Conservation (phyloP, 2,113 vertebrate species). For the Ptilonorhynchus violaceus region DNA sequence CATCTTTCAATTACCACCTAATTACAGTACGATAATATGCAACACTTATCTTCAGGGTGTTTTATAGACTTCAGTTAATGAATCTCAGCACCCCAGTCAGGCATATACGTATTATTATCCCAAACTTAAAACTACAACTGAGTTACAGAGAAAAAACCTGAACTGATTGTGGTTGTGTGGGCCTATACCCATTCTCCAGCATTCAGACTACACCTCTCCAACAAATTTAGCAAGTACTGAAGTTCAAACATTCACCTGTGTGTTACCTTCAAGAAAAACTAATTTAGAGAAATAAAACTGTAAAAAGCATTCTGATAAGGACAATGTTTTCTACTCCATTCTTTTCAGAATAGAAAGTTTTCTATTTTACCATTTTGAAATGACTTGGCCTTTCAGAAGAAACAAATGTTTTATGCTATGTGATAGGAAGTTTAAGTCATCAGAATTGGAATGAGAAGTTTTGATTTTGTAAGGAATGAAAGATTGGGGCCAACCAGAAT, state of each 20-base stretch:
- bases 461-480: conserved; percentile 11
- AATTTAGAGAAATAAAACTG: conserved; percentile 24
- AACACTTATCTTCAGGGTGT: conserved; percentile 53
- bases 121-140: background rate
- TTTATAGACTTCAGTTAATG: conserved; percentile 54
- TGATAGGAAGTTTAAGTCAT: conserved; percentile 7
- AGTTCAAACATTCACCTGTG: background rate
- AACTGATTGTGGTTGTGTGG: background rate
- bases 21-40: conserved; percentile 60
- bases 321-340: background rate
- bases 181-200: background rate
- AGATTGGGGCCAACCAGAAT: background rate
- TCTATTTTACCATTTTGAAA: conserved; percentile 12
- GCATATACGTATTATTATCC: background rate
- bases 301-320: conserved; percentile 2
- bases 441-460: background rate
- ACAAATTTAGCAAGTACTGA: background rate
- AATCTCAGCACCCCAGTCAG: conserved; percentile 20
- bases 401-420: background rate
- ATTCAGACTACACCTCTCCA: background rate
- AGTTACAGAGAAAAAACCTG: background rate
- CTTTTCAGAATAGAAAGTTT: background rate
- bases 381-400: background rate
- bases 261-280: conserved; percentile 18
- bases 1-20: conserved; percentile 65